phyloP scores from a whole-genome alignment of 23 tunicate species.

The Pegea sp. region DNA sequence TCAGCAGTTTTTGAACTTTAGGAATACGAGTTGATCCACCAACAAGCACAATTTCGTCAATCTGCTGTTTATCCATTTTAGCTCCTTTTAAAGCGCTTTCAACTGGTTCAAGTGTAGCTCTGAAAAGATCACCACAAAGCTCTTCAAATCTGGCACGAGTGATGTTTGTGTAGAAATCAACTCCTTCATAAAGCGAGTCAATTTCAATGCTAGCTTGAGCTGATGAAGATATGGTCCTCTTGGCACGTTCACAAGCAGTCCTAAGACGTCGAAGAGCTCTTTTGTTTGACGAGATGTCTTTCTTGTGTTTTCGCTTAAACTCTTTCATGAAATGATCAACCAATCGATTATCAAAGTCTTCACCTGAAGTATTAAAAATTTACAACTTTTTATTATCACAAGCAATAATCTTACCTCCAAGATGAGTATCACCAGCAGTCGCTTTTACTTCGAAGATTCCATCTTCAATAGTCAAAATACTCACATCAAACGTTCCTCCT shows the following conservation, averaged over 20 bases:
- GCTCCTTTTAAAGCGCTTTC: constrained; percentile 94
- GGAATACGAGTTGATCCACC: constrained; percentile 55
- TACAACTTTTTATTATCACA: background rate
- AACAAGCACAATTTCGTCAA: constrained; percentile 26
- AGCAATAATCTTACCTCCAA: constrained; percentile 26
- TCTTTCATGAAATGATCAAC: no score
- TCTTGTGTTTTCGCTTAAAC: constrained; percentile 46
- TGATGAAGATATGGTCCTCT: constrained; percentile 94
- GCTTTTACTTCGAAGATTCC: constrained; percentile 84
- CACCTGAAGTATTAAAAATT: constrained; percentile 11
- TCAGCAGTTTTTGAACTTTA: constrained; percentile 17
- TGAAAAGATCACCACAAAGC: constrained; percentile 64
- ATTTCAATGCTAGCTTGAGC: constrained; percentile 79
- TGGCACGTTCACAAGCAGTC: constrained; percentile 92
- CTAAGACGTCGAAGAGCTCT: constrained; percentile 47
- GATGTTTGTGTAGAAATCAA: constrained; percentile 94
- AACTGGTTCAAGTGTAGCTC: constrained; percentile 92
- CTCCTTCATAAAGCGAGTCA: constrained; percentile 89
- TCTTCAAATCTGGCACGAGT: constrained; percentile 99
- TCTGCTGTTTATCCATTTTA: constrained; percentile 59
- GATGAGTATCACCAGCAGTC: constrained; percentile 81
- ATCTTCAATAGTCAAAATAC: constrained; percentile 55
- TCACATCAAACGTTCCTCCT: constrained; percentile 82
- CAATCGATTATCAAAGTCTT: constrained; percentile 38
- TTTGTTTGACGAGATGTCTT: constrained; percentile 22